phyloP scores from a whole-genome alignment of 2,888 invertebrate species.

The Ellobium chinense region DNA sequence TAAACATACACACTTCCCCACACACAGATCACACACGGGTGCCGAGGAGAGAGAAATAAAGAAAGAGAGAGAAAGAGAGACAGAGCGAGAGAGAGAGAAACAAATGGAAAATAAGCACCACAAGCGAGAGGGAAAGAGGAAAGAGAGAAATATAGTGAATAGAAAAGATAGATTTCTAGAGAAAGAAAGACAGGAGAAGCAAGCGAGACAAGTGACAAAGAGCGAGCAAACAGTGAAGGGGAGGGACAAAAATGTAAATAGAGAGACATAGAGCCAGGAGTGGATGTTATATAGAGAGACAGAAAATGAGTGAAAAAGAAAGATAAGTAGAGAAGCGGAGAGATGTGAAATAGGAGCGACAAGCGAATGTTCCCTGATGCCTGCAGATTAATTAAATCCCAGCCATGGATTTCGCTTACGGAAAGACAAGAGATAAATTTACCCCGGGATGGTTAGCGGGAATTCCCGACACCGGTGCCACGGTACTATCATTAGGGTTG shows the following conservation, averaged over 20 bases:
- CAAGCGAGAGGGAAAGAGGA: neutral
- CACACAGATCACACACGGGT: conserved; percentile 3
- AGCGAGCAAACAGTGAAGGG: conserved; percentile 9
- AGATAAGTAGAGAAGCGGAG: neutral
- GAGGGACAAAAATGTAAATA: neutral
- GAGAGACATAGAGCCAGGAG: conserved; percentile 11
- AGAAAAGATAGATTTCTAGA: neutral
- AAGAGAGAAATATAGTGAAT: neutral
- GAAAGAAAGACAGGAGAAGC: neutral
- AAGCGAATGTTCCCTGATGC: neutral
- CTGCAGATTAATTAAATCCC: neutral
- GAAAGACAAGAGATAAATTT: conserved; percentile 4
- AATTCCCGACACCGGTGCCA: conserved; percentile 4
- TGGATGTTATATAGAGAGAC: neutral
- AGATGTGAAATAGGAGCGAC: neutral
- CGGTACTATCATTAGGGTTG: conserved; percentile 31
- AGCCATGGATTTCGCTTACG: neutral
- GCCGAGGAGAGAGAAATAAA: neutral
- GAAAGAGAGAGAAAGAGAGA: conserved; percentile 26
- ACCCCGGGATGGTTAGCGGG: neutral
- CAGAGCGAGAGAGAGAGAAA: conserved; percentile 32
- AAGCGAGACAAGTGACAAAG: too few relatives aligned
- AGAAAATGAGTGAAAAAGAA: neutral
- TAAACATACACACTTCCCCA: neutral
- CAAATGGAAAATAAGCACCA: conserved; percentile 15